phyloP scores from a whole-genome alignment of 2,888 invertebrate species.

The Gibbula magus region DNA sequence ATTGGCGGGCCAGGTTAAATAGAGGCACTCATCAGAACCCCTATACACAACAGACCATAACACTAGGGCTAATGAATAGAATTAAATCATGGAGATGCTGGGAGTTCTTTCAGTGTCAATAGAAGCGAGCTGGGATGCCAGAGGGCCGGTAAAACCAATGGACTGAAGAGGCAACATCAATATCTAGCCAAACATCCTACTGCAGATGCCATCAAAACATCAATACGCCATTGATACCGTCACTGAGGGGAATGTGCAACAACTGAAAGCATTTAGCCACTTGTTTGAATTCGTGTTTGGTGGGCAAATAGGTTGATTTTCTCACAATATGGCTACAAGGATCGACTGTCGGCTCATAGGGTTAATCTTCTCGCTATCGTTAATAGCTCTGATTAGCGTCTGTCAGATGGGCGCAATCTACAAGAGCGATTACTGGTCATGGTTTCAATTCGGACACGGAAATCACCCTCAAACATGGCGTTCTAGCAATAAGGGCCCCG shows the following conservation, averaged over 20 bases:
- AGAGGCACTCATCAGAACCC: neutral
- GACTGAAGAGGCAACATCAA: neutral
- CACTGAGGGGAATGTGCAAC: neutral
- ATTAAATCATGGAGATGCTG: conserved; percentile 18
- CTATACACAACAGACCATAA: conserved; percentile 14
- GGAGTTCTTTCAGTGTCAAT: conserved; percentile 19
- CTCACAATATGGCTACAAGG: conserved; percentile 13
- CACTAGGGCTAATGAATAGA: conserved; percentile 14
- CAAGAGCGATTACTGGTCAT: conserved; percentile 8
- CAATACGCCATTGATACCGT: conserved; percentile 18
- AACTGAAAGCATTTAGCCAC: conserved; percentile 21
- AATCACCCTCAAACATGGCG: neutral
- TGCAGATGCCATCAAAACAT: conserved; percentile 19
- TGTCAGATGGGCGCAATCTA: conserved; percentile 20
- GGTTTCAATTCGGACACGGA: conserved; percentile 19
- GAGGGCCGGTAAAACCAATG: neutral
- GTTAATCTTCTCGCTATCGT: conserved; percentile 9
- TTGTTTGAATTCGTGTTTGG: conserved; percentile 20
- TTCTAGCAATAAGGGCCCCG: conserved; percentile 7
- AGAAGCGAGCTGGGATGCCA: neutral
- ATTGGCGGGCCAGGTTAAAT: no score
- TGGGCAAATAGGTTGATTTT: conserved; percentile 21
- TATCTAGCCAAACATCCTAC: neutral
- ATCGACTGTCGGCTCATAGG: neutral
- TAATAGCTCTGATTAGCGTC: conserved; percentile 15